These are phyloP conservation scores for Apocrypta bakeri DNA, from an alignment of 1,140 invertebrate species.

Conservation along the genomic window DNA sequence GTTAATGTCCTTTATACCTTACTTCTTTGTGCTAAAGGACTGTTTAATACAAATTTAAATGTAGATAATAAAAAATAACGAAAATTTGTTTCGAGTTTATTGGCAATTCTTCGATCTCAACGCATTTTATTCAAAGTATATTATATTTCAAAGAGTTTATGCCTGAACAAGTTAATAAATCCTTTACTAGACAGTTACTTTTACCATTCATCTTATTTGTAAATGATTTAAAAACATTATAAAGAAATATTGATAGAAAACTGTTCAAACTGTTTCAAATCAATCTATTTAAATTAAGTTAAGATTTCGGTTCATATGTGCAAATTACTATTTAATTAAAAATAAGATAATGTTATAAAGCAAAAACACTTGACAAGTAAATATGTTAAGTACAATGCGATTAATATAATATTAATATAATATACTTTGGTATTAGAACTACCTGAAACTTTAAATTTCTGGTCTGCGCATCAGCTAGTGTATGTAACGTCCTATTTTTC, in stretches of 20 bases:
- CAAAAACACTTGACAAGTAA: neutral
- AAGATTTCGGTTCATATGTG: neutral
- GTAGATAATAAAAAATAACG: neutral
- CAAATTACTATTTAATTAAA: constrained; percentile 31
- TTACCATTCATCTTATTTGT: neutral
- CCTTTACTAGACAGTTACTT: constrained; percentile 1
- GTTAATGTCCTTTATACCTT: no score
- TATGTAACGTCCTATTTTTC: constrained; percentile 67
- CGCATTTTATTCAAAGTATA: neutral
- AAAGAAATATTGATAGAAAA: neutral
- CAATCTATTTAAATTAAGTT: constrained; percentile 11
- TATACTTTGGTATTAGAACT: constrained; percentile 38
- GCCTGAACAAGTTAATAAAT: neutral
- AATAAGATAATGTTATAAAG: constrained; percentile 39
- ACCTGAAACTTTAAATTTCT: constrained; percentile 52
- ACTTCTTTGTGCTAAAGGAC: no score
- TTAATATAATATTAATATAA: no score
- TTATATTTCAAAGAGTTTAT: neutral
- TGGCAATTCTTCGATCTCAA: neutral
- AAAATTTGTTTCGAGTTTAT: neutral
- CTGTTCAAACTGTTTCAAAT: neutral
- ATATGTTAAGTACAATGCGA: constrained; percentile 29
- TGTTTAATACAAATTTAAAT: neutral
- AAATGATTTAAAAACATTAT: neutral
- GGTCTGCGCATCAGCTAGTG: constrained; percentile 35